phyloP scores from a whole-genome alignment of 2,888 invertebrate genomes.

The Meghimatium bilineatum region DNA sequence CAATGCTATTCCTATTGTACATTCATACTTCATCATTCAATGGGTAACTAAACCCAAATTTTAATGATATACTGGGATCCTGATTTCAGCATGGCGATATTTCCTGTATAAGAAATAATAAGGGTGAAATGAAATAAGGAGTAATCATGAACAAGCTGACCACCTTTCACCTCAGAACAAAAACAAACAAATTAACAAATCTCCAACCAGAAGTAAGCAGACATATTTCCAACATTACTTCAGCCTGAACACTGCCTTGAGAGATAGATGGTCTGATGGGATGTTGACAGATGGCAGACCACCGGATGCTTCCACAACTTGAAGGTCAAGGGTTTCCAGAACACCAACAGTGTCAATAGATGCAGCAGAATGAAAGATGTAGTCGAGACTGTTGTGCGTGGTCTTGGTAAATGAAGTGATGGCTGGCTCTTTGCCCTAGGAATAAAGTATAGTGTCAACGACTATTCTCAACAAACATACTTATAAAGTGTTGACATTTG shows the following conservation, averaged over 20 bases:
- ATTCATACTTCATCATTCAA: no score
- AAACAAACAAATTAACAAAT: constrained; percentile 21
- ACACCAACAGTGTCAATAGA: constrained; percentile 68
- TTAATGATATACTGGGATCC: background rate
- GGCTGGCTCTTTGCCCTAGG: constrained; percentile 71
- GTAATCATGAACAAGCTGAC: background rate
- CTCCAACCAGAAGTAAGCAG: constrained; percentile 11
- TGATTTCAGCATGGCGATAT: background rate
- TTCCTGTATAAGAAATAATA: background rate
- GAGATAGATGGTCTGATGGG: constrained; percentile 76
- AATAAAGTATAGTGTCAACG: background rate
- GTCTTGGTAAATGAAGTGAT: constrained; percentile 62
- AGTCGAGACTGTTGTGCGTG: constrained; percentile 66
- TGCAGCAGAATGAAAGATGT: constrained; percentile 70
- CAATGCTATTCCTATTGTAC: no score
- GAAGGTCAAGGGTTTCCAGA: constrained; percentile 59
- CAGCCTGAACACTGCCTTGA: constrained; percentile 65
- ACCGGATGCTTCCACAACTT: constrained; percentile 58
- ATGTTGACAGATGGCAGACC: constrained; percentile 69
- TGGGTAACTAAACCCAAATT: background rate
- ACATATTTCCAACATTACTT: constrained; percentile 30
- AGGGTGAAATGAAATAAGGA: background rate
- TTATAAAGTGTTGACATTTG: background rate
- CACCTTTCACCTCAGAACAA: constrained; percentile 15
- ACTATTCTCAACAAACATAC: background rate